Base-by-base conservation (phyloP, 2,888 invertebrate species). In the Drosophila monieri region DNA sequence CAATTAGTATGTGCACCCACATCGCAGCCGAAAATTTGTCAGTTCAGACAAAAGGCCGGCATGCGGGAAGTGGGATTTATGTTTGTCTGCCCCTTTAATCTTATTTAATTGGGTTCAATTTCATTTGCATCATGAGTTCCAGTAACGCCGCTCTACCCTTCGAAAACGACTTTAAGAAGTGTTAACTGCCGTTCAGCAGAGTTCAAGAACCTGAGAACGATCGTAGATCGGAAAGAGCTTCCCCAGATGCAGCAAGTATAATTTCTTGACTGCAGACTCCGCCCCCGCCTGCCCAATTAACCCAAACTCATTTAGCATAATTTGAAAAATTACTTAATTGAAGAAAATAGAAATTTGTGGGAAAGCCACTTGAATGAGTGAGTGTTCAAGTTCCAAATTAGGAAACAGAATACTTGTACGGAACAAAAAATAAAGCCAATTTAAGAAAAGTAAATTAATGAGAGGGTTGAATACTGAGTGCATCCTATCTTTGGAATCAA, bases 301-400 rank as follows among this genome's bases (percentile, higher is more conserved):
- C 79, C 77, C 80, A 73, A 66, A 77, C 88, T 76, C 85, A 85
- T 85, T 81, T 74, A 64, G 67, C 81, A 81, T 85, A 87, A 81
- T 81, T 87, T 76, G 21, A 65, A 51, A 70, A 81, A 81, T 81
- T 81, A 87, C 77, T 77, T 83, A 81, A 81, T 81, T 81, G 85
- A 81, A 59, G 44, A 57, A 66, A 62, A 65, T 67, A 66, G 51
- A 60, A 58, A 83, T 73, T 80, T 74, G 70, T 73, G 74, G 68
- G 80, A 77, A 68, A 58, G 51, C 35, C 78, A 74, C 65, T 77
- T 71, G 53, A 76, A 32, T 1, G 32, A 39, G 44, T 25, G 23
- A 37, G 30, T 55, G 23, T 39, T 46, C 37, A 35, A 25, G 23
- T 48, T 52, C 14, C 5, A 10, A 44, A 47, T 68, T 51, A 30